Evolutionary conservation across 2,888 invertebrate genomes (phyloP), one percentile per base, ranked within the genome.

Genomic region (Fragum fragum): DNA sequence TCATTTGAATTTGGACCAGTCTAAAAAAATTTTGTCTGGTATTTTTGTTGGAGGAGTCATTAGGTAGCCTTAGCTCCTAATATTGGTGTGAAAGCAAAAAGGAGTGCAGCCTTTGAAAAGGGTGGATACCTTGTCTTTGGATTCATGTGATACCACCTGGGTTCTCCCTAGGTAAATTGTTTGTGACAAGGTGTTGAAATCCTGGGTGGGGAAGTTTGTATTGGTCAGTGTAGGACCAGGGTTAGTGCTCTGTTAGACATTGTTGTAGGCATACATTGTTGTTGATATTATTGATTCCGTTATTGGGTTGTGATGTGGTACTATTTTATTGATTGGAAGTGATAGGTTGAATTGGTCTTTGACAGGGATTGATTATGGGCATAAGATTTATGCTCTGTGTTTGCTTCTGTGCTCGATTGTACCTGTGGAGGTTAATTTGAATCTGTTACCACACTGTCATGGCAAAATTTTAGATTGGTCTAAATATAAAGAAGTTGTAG

Each of bases 321-420:
- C 47, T 47, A 47, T 47, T 47, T 18, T 47, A 47, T 47, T 47
- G 47, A 47, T 47, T 47, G 47, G 14, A 47, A 47, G 47, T 47
- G 47, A 47, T 47, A 47, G 47, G 47, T n/a, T 47, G 47, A 47
- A 47, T n/a, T 14, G 32, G 32, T 36, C 9, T 36, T 36, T 36
- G 32, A 36, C 32, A 36, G 9, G 32, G 32, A 36, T 36, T 36
- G 32, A 36, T 36, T 36, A 36, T 36, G 32, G 32, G 32, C 3
- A 36, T 36, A 36, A 36, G 32, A 36, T 36, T 36, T 36, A 36
- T 36, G 32, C 5, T 6, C 32, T 36, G 9, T 36, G 5, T 36
- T 9, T 6, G 32, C 32, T 36, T 36, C 32, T 36, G 32, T 36
- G 32, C 32, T 36, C 32, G 32, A 36, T 9, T 36, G 3, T 36